Percentiles rank a stretch among this genome's conserved stretches.
phyloP scores from a whole-genome alignment of 53 echinoderm and acorn worm genomes.

The Stichopus horrens region DNA sequence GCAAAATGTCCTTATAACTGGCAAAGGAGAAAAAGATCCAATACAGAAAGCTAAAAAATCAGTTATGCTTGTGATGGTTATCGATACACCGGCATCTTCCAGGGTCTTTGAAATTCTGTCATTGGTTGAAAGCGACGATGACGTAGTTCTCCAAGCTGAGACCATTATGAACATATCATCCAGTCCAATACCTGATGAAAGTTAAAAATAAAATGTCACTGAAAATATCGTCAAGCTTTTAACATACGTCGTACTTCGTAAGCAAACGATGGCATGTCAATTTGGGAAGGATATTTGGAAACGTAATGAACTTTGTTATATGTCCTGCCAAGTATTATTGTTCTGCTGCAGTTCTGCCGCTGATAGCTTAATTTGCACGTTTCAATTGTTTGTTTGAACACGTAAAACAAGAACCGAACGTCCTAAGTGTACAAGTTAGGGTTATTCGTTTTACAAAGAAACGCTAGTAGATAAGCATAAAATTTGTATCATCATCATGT shows the following conservation, averaged over 20 bases:
- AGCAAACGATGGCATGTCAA: too few relatives aligned
- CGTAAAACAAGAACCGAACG: constrained; percentile 55
- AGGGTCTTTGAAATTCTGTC: constrained; percentile 59
- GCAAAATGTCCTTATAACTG: constrained; percentile 61
- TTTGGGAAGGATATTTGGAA: too few relatives aligned
- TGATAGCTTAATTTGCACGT: too few relatives aligned
- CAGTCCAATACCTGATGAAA: constrained; percentile 51
- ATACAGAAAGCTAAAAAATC: constrained; percentile 65
- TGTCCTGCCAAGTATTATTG: too few relatives aligned
- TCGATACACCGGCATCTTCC: constrained; percentile 70
- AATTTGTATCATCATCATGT: too few relatives aligned
- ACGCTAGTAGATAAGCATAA: too few relatives aligned
- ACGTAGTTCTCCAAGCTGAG: constrained; percentile 52
- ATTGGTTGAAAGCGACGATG: not conserved
- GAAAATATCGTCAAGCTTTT: too few relatives aligned
- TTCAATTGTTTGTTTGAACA: too few relatives aligned
- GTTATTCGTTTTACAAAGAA: constrained; percentile 53
- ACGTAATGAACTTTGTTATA: too few relatives aligned
- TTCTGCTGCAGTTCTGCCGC: too few relatives aligned
- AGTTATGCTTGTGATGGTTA: constrained; percentile 71
- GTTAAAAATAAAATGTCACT: too few relatives aligned
- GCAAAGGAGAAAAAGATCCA: constrained; percentile 57
- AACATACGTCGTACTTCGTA: too few relatives aligned
- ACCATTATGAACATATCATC: constrained; percentile 63
- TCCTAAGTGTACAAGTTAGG: constrained; percentile 63